Percentiles rank a stretch among this genome's conserved stretches.
Conservation (phyloP, 2,797 vertebrate genomes). For the Prunella strophiata region DNA sequence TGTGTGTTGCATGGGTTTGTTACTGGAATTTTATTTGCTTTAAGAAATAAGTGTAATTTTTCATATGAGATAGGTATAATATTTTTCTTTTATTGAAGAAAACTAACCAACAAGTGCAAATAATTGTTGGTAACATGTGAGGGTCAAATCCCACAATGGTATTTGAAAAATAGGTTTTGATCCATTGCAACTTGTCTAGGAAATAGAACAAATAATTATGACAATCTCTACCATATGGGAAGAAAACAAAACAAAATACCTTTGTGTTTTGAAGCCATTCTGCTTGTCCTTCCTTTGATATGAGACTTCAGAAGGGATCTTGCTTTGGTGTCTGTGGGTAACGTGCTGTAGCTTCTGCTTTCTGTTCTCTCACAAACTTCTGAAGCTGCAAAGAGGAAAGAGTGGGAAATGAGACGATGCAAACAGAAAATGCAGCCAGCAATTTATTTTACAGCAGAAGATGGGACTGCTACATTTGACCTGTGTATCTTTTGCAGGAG, state of each 20-base stretch:
- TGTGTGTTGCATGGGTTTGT: not conserved
- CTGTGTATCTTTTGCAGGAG: conserved; percentile 78
- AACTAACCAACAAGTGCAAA: not conserved
- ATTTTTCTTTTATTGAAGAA: not conserved
- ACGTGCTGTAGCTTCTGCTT: not conserved
- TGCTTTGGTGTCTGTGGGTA: not conserved
- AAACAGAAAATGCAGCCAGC: not conserved
- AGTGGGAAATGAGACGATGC: not conserved
- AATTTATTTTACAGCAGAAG: not conserved
- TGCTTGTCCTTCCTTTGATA: not conserved
- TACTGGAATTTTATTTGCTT: not conserved
- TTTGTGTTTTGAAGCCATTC: conserved; percentile 35
- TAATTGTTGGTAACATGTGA: not conserved
- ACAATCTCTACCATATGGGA: not conserved
- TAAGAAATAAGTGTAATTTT: not conserved
- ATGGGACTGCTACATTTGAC: not conserved
- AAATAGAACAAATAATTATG: not conserved
- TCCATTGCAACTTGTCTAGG: not conserved
- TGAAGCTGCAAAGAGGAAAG: not conserved
- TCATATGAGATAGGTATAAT: not conserved
- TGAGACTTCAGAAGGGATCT: not conserved
- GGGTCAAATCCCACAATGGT: not conserved
- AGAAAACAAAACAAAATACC: conserved; percentile 39
- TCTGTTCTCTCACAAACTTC: not conserved
- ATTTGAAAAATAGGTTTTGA: not conserved